Evolutionary conservation across 2,797 vertebrate genomes (phyloP), one percentile per base, ranked within the genome.

Genomic region (Enteromius fasciolatus): DNA sequence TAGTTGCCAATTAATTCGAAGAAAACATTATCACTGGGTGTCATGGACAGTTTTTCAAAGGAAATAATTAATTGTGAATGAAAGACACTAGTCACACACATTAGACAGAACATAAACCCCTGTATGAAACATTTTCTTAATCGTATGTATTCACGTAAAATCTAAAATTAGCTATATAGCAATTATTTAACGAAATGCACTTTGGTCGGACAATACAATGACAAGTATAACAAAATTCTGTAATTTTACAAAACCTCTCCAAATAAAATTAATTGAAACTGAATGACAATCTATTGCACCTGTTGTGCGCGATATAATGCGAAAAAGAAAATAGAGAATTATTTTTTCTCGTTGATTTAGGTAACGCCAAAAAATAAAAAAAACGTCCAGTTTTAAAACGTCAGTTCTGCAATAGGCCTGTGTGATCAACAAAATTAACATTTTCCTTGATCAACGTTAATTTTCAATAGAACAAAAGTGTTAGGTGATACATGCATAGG

Each of bases 331-430:
- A 48, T 48, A 15, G 46, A 14, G 46, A 11, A 48, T 14, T 15
- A 48, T 48, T 46, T 46, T 52, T 14, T 4, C 33, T 70, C 15
- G 23, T 25, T 59, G 17, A n/a, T 36, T 4, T 66, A 48, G 33
- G 18, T 17, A 57, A 89, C 18, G 23, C 66, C 59, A 61, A 57
- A 31, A 44, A 61, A 52, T 39, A 70, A 72, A 87, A 76, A 85
- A 28, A 48, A 36, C 8, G 39, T 39, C 39, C 8, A 39, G 7
- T 41, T 41, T 41, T 41, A 41, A 41, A 78, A 83, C 59, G 28
- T 63, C 2, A 63, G 59, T 63, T 63, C 25, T 63, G 14, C 14
- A 17, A 17, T 63, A 44, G 41, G 10, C 41, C 10, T 41, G 12
- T 61, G 25, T 61, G 2, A 76, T 31, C 17, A 75, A 46, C 33